phyloP scores from a whole-genome alignment of 1,140 invertebrate species.

The Philopotamus ludificatus region DNA sequence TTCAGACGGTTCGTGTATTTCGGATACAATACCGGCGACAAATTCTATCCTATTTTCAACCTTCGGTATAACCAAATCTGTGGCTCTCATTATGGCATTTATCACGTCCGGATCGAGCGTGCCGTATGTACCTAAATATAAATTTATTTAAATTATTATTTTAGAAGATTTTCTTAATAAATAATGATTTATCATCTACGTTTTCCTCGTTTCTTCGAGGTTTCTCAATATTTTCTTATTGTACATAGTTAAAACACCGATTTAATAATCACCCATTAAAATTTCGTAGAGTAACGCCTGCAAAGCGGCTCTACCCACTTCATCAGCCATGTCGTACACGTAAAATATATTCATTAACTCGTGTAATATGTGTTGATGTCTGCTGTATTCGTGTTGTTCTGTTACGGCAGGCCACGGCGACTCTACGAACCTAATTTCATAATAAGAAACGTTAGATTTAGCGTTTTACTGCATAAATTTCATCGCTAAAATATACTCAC shows the following conservation, averaged over 20 bases:
- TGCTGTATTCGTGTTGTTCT: conserved; percentile 49
- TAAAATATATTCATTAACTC: conserved; percentile 50
- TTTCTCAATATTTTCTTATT: conserved; percentile 6
- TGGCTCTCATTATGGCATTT: conserved; percentile 47
- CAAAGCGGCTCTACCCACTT: conserved; percentile 46
- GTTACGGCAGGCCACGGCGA: conserved; percentile 47
- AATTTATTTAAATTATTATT: conserved; percentile 3
- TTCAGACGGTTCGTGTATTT: conserved; percentile 49
- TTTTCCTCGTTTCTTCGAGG: too few relatives aligned
- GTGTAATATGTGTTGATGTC: conserved; percentile 50
- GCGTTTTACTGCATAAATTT: neutral
- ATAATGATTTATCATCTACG: too few relatives aligned
- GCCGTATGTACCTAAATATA: conserved; percentile 47
- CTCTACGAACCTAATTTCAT: conserved; percentile 48
- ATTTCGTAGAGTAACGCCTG: conserved; percentile 49
- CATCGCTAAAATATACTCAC: conserved; percentile 44
- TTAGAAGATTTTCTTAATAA: neutral
- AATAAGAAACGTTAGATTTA: neutral
- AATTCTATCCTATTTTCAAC: conserved; percentile 48
- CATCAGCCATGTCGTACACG: conserved; percentile 51
- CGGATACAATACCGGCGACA: conserved; percentile 45
- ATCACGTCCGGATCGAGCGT: conserved; percentile 49
- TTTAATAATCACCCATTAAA: conserved; percentile 47
- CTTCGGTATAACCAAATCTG: conserved; percentile 49
- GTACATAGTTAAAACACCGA: neutral